phyloP scores from a whole-genome alignment of 2,888 invertebrate species.

The Cerastis rubricosa region DNA sequence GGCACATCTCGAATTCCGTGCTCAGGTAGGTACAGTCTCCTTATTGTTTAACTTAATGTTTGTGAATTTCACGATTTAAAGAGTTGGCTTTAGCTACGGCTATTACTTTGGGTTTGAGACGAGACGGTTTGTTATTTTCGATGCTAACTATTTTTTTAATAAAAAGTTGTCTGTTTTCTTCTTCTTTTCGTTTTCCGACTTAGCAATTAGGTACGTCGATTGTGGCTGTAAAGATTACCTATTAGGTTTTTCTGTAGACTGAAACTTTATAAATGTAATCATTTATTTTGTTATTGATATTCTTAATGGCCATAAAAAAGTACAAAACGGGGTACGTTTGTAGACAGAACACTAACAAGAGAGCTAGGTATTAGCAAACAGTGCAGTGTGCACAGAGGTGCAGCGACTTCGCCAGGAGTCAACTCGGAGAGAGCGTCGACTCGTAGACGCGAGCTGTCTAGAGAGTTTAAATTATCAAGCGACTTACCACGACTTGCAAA shows the following conservation, averaged over 20 bases:
- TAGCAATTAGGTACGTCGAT: background rate
- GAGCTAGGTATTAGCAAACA: slow-evolving; percentile 45
- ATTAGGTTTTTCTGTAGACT: background rate
- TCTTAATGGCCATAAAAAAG: background rate
- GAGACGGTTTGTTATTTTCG: slow-evolving; percentile 16
- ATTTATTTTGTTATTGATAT: slow-evolving; percentile 4
- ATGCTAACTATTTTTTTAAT: slow-evolving; percentile 23
- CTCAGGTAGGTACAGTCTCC: slow-evolving; percentile 37
- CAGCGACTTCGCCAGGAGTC: slow-evolving; percentile 28
- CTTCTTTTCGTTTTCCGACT: slow-evolving; percentile 3
- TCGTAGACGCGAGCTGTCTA: slow-evolving; percentile 70
- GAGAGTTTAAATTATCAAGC: slow-evolving; percentile 77
- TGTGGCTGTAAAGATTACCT: background rate
- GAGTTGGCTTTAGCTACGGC: slow-evolving; percentile 16
- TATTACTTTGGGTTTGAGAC: slow-evolving; percentile 9
- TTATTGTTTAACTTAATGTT: slow-evolving; percentile 45
- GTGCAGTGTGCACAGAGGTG: slow-evolving; percentile 47
- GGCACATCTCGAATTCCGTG: slow-evolving; percentile 41
- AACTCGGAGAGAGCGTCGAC: slow-evolving; percentile 72
- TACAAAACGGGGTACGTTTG: background rate
- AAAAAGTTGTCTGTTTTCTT: slow-evolving; percentile 26
- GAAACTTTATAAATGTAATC: background rate
- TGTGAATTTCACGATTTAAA: slow-evolving; percentile 18
- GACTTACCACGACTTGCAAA: slow-evolving; percentile 55
- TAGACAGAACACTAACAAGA: slow-evolving; percentile 28